phyloP scores from a whole-genome alignment of 1,140 invertebrate genomes.

The Bombus superbus region DNA sequence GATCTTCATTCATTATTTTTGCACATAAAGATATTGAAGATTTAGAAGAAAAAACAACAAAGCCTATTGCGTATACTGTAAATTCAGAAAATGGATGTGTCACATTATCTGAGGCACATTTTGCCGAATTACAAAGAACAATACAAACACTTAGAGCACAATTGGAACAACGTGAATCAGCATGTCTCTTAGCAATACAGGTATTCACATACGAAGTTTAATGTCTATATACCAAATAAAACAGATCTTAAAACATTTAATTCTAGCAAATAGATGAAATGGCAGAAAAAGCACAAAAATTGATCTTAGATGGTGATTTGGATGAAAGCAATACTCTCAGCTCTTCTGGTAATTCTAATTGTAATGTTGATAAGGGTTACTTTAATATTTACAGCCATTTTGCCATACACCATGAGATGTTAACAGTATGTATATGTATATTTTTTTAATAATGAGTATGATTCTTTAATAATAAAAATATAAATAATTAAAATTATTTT shows the following conservation, averaged over 20 bases:
- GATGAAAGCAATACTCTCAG: constrained; percentile 74
- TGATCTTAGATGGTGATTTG: constrained; percentile 82
- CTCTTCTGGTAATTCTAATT: constrained; percentile 55
- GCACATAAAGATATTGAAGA: constrained; percentile 76
- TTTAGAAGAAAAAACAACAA: constrained; percentile 78
- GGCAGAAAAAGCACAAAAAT: constrained; percentile 78
- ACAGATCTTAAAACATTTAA: not conserved
- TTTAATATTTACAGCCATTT: constrained; percentile 99
- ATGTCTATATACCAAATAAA: not conserved
- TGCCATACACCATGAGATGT: constrained; percentile 98
- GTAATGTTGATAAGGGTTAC: constrained; percentile 89
- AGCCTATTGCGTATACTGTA: constrained; percentile 73
- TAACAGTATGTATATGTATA: constrained; percentile 85
- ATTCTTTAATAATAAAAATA: not conserved
- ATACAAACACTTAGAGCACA: constrained; percentile 82
- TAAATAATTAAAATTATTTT: constrained; percentile 47
- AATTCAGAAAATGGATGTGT: constrained; percentile 85
- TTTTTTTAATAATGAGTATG: constrained; percentile 4
- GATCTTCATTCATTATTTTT: not conserved
- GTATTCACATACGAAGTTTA: constrained; percentile 55
- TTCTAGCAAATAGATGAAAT: constrained; percentile 80
- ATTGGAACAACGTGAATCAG: constrained; percentile 76
- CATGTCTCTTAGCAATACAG: constrained; percentile 77
- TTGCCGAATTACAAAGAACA: constrained; percentile 85
- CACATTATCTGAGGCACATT: constrained; percentile 85